A percentile compares a stretch with the other conserved stretches of the same genome.
These are phyloP conservation scores for Psilopsiagon aurifrons DNA, from an alignment of 2,113 vertebrate species.

Conservation along the genomic window DNA sequence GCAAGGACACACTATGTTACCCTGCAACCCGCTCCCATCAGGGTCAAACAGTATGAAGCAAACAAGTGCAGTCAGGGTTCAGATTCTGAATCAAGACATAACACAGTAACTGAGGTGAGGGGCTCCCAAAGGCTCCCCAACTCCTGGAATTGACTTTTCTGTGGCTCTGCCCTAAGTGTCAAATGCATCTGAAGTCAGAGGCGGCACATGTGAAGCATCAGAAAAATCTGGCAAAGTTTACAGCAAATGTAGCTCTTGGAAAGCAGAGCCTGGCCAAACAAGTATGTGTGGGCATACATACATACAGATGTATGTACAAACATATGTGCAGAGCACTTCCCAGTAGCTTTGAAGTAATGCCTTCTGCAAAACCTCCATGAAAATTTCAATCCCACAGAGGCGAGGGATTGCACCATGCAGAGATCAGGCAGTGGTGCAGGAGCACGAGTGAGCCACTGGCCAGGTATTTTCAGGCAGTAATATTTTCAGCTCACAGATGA, in stretches of 20 bases:
- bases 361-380: background rate
- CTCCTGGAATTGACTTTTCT: background rate
- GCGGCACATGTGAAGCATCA: background rate
- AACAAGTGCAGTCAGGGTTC: background rate
- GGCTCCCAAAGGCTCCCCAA: background rate
- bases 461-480: background rate
- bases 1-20: background rate
- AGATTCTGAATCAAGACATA: background rate
- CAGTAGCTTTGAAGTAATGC: background rate
- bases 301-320: background rate
- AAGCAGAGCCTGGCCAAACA: background rate
- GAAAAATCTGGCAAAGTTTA: background rate
- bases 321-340: background rate
- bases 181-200: background rate
- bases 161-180: background rate
- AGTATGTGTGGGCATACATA: background rate
- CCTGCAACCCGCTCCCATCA: background rate
- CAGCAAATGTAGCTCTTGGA: background rate
- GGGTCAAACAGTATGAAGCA: background rate
- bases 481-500: background rate
- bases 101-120: background rate
- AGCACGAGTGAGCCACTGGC: background rate
- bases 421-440: background rate
- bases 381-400: background rate
- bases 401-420: fast-evolving